Percentiles rank a stretch among this genome's conserved stretches.
These are phyloP conservation scores for Hylia prasina DNA, from an alignment of 2,113 vertebrate genomes.

Conservation along the genomic window DNA sequence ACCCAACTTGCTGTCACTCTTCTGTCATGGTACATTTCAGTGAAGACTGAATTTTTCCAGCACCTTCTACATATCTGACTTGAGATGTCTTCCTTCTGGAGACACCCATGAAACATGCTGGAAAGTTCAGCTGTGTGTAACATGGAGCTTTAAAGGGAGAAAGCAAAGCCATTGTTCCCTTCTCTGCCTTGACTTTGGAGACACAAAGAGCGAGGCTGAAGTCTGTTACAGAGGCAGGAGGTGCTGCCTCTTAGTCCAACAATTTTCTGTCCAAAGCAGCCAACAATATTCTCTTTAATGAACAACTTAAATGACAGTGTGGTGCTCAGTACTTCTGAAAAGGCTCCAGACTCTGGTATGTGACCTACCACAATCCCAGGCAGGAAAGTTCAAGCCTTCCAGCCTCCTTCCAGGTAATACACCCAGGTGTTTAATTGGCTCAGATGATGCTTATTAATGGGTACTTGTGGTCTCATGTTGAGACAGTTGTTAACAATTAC, in stretches of 20 bases:
- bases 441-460: background rate
- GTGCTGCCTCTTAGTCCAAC: background rate
- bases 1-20: background rate
- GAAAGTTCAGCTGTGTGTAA: background rate
- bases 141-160: background rate
- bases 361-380: background rate
- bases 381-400: background rate
- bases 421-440: background rate
- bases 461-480: background rate
- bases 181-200: background rate
- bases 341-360: background rate
- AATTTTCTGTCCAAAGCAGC: background rate
- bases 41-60: background rate
- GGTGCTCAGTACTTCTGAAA: background rate
- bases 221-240: background rate
- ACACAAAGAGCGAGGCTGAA: background rate
- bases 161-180: accelerated
- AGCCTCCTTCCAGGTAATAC: background rate
- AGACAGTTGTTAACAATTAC: background rate
- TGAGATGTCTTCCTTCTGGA: background rate
- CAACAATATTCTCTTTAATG: background rate
- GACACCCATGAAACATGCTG: background rate
- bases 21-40: background rate
- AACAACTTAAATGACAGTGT: background rate
- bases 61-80: background rate